phyloP scores from a whole-genome alignment of 1,140 invertebrate species.

The Drosophila santomea region DNA sequence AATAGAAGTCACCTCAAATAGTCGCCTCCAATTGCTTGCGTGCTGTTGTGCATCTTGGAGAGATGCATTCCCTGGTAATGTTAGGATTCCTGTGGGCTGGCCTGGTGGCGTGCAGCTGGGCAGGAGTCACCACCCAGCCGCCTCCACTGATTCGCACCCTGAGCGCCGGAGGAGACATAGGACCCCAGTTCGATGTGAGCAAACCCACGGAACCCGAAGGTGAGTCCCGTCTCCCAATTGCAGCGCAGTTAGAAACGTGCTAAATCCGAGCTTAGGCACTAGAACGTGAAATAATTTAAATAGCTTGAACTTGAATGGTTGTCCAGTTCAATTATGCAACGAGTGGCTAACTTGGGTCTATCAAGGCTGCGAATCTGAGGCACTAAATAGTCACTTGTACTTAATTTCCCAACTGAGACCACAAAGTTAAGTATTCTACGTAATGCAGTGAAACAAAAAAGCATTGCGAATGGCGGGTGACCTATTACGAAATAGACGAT shows the following conservation, averaged over 20 bases:
- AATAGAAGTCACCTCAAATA: conserved; percentile 11
- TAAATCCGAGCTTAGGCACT: conserved; percentile 16
- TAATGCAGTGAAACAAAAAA: neutral
- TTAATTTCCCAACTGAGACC: neutral
- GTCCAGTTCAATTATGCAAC: conserved; percentile 51
- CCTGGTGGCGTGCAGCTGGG: conserved; percentile 24
- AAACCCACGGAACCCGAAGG: conserved; percentile 49
- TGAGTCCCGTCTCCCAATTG: conserved; percentile 11
- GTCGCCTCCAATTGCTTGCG: conserved; percentile 5
- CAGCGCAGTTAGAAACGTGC: conserved; percentile 15
- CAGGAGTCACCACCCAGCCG: conserved; percentile 58
- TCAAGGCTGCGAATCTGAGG: conserved; percentile 1
- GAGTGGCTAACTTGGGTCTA: conserved; percentile 1
- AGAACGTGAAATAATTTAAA: conserved; percentile 57
- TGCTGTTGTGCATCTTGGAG: neutral
- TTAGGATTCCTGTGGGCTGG: conserved; percentile 14
- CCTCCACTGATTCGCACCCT: conserved; percentile 67
- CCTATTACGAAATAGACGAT: neutral
- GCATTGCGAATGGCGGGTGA: neutral
- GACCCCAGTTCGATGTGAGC: conserved; percentile 60
- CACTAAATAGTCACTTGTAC: neutral
- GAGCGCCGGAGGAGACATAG: conserved; percentile 62
- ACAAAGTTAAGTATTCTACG: neutral
- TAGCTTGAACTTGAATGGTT: conserved; percentile 40
- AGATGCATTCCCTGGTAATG: conserved; percentile 47